Evolutionary conservation across 2,888 invertebrate species (phyloP).

Genomic region (Sphaerophoria rueppellii): DNA sequence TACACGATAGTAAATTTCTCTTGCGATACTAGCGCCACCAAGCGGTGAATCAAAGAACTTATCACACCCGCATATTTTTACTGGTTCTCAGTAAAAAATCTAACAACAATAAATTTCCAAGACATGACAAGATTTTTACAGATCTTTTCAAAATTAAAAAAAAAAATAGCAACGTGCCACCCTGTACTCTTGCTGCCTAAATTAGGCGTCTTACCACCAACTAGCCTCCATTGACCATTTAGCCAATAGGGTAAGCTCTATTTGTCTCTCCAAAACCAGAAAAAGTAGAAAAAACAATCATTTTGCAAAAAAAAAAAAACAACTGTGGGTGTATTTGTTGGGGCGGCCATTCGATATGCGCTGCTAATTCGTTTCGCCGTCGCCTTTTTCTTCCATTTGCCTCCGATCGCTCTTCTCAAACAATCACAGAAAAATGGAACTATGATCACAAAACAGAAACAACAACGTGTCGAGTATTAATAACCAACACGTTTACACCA

Average conservation of each 20-base stretch:
- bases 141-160: background rate
- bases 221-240: constrained; percentile 54
- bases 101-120: background rate
- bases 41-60: too few relatives aligned
- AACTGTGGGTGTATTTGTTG: constrained; percentile 66
- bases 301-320: constrained; percentile 1
- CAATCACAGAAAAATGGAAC: constrained; percentile 44
- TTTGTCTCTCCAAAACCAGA: constrained; percentile 36
- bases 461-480: constrained; percentile 67
- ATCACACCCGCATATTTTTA: too few relatives aligned
- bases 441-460: constrained; percentile 55
- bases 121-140: background rate
- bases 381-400: too few relatives aligned
- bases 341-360: constrained; percentile 69
- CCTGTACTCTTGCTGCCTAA: constrained; percentile 26
- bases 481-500: constrained; percentile 54
- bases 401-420: constrained; percentile 33
- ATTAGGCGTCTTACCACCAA: background rate
- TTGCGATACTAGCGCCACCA: too few relatives aligned
- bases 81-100: too few relatives aligned
- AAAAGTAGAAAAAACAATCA: constrained; percentile 15
- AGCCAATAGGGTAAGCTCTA: constrained; percentile 38
- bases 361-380: background rate
- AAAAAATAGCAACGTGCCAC: constrained; percentile 1
- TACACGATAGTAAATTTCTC: too few relatives aligned